Percentiles rank a stretch among this genome's conserved stretches.
Conservation (phyloP, 30 jellyfish, hydroid and myxozoan genomes). For the Aurelia aurita region DNA sequence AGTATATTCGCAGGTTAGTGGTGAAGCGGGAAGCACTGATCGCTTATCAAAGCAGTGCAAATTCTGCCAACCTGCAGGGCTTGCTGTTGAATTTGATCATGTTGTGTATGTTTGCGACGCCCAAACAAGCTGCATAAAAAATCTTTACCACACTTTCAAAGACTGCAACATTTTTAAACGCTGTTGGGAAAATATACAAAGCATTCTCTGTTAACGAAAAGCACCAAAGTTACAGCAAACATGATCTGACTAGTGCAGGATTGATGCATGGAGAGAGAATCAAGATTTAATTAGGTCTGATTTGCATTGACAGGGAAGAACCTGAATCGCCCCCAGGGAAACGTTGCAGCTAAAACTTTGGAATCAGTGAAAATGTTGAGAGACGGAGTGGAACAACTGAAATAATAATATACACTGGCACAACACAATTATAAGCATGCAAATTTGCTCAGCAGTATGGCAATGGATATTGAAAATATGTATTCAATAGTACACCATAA, state of each 20-base stretch:
- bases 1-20: too few species aligned
- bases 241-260: constrained; percentile 23
- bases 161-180: too few species aligned
- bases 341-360: constrained; percentile 36
- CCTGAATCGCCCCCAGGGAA: constrained; percentile 41
- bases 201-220: constrained; percentile 4
- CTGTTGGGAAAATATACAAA: constrained; percentile 22
- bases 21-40: too few species aligned
- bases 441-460: constrained; percentile 27
- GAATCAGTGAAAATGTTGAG: too few species aligned
- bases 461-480: constrained; percentile 27
- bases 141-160: too few species aligned
- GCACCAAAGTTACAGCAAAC: constrained; percentile 12
- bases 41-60: too few species aligned
- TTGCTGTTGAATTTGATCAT: too few species aligned
- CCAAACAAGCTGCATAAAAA: too few species aligned
- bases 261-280: constrained; percentile 7
- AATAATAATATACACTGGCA: constrained; percentile 8
- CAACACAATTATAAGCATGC: constrained; percentile 14
- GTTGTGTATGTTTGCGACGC: too few species aligned
- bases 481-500: constrained; percentile 9
- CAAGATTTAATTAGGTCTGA: constrained; percentile 20
- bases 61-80: too few species aligned
- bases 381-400: constrained; percentile 8
- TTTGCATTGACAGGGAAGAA: constrained; percentile 15